phyloP scores from a whole-genome alignment of 2,888 invertebrate genomes.

The Megamerina dolium region DNA sequence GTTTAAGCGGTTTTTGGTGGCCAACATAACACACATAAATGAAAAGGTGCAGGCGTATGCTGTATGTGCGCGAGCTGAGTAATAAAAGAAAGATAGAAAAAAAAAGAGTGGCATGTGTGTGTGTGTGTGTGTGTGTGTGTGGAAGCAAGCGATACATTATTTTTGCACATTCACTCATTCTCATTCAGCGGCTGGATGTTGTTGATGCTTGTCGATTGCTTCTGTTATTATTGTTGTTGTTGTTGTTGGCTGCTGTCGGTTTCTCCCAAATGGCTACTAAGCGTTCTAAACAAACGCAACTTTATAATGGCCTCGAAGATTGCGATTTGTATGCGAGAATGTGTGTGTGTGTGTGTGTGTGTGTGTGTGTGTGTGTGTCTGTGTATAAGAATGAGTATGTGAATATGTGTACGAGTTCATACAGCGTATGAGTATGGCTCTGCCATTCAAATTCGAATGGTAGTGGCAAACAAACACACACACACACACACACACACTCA shows the following conservation, averaged over 20 bases:
- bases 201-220: too few species aligned
- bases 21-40: too few species aligned
- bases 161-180: not conserved
- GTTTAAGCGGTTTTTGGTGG: conserved; percentile 8
- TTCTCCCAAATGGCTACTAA: conserved; percentile 46
- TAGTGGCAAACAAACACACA: conserved; percentile 7
- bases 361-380: conserved; percentile 1
- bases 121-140: too few species aligned
- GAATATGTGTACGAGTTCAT: too few species aligned
- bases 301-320: conserved; percentile 39
- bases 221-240: conserved; percentile 7
- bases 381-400: conserved; percentile 17
- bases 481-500: conserved; percentile 8
- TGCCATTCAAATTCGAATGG: too few species aligned
- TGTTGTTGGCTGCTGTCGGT: conserved; percentile 14
- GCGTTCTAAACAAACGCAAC: conserved; percentile 27
- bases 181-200: not conserved
- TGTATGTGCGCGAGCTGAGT: too few species aligned
- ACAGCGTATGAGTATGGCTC: too few species aligned
- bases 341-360: conserved; percentile 15
- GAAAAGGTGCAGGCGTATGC: too few species aligned
- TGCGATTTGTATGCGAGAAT: too few species aligned
- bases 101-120: too few species aligned
- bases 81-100: too few species aligned
- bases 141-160: too few species aligned